Evolutionary conservation across 2,888 invertebrate species (phyloP), one percentile per base, ranked within the genome.

Genomic region (Ephialtes manifestator): DNA sequence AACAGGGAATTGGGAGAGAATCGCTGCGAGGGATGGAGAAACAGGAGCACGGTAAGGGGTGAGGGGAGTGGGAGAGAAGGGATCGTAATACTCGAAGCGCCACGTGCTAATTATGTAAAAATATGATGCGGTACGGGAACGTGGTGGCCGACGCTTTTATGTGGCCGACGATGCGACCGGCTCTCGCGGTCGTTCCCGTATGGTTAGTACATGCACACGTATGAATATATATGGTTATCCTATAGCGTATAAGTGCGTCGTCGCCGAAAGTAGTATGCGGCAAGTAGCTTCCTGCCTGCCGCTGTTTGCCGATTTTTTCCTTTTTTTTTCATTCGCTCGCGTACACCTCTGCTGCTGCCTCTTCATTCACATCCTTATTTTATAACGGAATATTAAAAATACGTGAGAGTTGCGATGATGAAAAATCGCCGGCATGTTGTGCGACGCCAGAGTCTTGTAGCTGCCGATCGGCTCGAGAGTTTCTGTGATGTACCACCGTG

Each of bases 81-180:
- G 77, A 89, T 90, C 89, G 89, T 91, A 91, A 93, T 89, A 90
- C 88, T 77, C 89, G 88, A 89, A 91, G 91, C 91, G 92, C 92
- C 93, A 91, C 92, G 92, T 93, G 93, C 92, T 94, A 93, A 94
- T 93, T 93, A 93, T 93, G 93, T 91, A 93, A 93, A 93, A 93
- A 94, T 94, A 93, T 91, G 92, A 93, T 91, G 92, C 89, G 91
- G 93, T 93, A 89, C 90, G 88, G 89, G 91, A 90, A 89, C 89
- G 91, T 87, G 90, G 90, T 89, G 89, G 88, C 87, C 83, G 88
- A 87, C 87, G 90, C 91, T 90, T 90, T 90, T 89, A 89, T 87
- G 89, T 88, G 87, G 89, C 87, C 84, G 88, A 88, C 88, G 89
- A 90, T 89, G 85, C 71, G 85, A 86, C 84, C 84, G 75, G 58